Evolutionary conservation across 2,113 vertebrate species (phyloP).

Genomic region (Phycodurus eques): DNA sequence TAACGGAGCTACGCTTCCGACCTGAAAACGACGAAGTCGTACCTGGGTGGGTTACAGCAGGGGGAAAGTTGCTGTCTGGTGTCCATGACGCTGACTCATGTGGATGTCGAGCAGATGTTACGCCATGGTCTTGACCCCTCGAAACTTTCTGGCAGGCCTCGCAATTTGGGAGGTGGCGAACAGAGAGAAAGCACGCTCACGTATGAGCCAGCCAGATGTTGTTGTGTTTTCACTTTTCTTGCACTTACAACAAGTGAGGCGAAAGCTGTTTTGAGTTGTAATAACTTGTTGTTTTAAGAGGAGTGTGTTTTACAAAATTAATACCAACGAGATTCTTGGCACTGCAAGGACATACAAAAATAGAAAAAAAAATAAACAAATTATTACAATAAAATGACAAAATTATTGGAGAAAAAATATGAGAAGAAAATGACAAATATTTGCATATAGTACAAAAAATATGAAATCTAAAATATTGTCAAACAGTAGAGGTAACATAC

Average conservation of each 20-base stretch:
- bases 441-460: no score
- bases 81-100: constrained; percentile 31
- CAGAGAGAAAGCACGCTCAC: constrained; percentile 1
- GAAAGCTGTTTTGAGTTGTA: not conserved
- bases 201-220: not conserved
- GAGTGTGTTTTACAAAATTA: no score
- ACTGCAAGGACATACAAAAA: no score
- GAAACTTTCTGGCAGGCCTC: constrained; percentile 49
- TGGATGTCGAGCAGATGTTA: constrained; percentile 51
- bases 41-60: not conserved
- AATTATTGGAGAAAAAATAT: no score
- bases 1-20: not conserved
- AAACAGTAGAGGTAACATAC: no score
- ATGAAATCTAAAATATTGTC: no score
- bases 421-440: no score
- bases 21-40: not conserved
- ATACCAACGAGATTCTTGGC: no score
- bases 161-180: constrained; percentile 40
- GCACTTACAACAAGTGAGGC: not conserved
- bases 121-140: constrained; percentile 46
- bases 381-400: no score
- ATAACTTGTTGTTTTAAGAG: no score
- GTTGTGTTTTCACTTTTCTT: not conserved
- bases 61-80: constrained; percentile 9
- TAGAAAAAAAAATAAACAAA: no score